Evolutionary conservation across 2,797 vertebrate genomes (phyloP), one percentile per base, ranked within the genome.

Genomic region (Paramormyrops hopkinsi): DNA sequence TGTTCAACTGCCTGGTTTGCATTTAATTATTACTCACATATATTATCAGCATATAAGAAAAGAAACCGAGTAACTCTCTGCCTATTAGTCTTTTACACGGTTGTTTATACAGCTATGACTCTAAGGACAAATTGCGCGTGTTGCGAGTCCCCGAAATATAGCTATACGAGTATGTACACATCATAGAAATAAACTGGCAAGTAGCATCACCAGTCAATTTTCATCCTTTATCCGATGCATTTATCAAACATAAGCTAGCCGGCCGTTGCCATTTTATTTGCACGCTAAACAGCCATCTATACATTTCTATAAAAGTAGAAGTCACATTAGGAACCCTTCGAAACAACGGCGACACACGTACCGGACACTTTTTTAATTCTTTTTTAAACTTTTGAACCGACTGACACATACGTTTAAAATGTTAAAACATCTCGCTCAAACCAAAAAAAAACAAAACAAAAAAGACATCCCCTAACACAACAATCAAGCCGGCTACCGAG

Each of bases 371-470:
- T 37, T 37, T 2, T 0, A 46, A 11, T 48, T 84, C 8, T 84
- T 84, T 59, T 84, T 84, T 44, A 56, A 50, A 50, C 11, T 50
- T 50, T 48, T 50, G 48, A 84, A 79, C 48, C 48, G 54, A 51
- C 46, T 76, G 48, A 50, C 33, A 46, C 19, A 44, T 88, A 83
- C 33, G 73, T 59, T 83, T 83, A 22, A 25, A 8, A 22, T 22
- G 41, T n/a, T 37, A 87, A 87, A 87, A 54, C 14, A 56, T 53
- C 29, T 11, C 85, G 3, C 25, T 33, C 89, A 46, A 89, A 11
- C 65, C 88, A 88, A 89, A 33, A 11, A 88, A 92, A 53, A 11
- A 87, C 65, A 89, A 88, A 89, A 33, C 3, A 89, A 92, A 87
- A 91, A 73, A 86, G 69, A 76, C 92, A 90, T 85, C 87, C 29